phyloP scores from a whole-genome alignment of 2,113 vertebrate species.

The Malurus alboscapulatus region DNA sequence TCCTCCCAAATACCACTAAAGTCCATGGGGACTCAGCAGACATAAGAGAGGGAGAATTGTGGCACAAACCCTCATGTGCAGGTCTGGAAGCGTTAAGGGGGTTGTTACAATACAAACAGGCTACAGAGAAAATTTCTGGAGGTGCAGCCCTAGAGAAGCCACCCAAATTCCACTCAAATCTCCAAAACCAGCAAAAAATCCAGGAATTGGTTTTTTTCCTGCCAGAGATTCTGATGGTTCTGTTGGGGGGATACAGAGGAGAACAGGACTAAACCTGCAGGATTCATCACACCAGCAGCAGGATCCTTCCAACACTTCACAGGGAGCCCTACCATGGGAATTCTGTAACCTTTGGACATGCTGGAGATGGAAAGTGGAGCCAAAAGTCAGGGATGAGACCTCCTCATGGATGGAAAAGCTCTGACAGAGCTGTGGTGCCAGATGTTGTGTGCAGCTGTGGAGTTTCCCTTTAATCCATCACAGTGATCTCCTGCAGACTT shows the following conservation, averaged over 20 bases:
- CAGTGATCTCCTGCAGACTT: background rate
- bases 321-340: background rate
- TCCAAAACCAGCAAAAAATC: background rate
- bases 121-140: background rate
- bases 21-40: background rate
- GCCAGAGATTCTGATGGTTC: background rate
- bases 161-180: background rate
- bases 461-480: background rate
- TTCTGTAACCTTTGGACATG: background rate
- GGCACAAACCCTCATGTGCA: rapidly evolving
- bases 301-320: rapidly evolving
- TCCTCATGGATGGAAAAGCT: background rate
- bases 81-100: background rate
- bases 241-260: background rate
- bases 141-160: background rate
- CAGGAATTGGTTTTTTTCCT: background rate
- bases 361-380: background rate
- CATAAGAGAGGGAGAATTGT: background rate
- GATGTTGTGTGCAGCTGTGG: slow-evolving; percentile 1
- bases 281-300: rapidly evolving
- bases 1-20: background rate
- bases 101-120: background rate
- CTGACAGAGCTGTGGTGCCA: background rate
- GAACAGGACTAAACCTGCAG: background rate
- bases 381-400: background rate